Conservation (phyloP, 2,113 vertebrate genomes). For the Cyanoderma ruficeps region DNA sequence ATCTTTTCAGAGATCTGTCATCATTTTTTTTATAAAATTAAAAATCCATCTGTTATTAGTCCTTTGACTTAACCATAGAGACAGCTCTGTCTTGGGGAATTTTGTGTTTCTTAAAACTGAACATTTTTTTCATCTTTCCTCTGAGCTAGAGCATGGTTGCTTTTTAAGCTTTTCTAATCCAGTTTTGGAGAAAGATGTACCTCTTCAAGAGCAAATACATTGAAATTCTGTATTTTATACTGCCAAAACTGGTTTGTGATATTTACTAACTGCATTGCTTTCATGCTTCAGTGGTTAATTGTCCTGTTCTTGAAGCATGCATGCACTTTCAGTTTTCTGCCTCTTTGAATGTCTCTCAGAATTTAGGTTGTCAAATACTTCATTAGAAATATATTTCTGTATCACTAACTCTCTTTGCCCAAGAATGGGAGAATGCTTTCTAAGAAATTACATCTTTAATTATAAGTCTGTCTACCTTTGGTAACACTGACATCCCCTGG, state of each 20-base stretch:
- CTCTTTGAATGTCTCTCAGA: background rate
- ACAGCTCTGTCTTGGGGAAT: background rate
- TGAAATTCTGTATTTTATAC: background rate
- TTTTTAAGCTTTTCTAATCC: background rate
- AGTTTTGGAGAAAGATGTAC: background rate
- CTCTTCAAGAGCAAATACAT: background rate
- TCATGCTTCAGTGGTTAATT: background rate
- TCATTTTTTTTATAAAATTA: background rate
- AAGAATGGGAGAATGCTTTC: background rate
- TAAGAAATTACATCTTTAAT: background rate
- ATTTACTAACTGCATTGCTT: background rate
- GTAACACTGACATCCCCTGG: background rate
- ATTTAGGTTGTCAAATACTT: background rate
- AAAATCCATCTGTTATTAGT: background rate
- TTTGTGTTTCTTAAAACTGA: background rate
- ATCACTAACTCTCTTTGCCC: background rate
- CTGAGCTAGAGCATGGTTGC: background rate
- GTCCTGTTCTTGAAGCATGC: background rate
- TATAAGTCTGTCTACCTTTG: background rate
- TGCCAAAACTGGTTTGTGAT: background rate
- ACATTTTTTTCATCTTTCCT: background rate
- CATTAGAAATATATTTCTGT: background rate
- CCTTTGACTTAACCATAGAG: background rate
- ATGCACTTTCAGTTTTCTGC: background rate
- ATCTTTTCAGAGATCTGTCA: background rate